A percentile compares a stretch with the other conserved stretches of the same genome.
Evolutionary conservation across 64 coral and sea anemone species (phyloP).

Genomic region (Acropora tenuis): DNA sequence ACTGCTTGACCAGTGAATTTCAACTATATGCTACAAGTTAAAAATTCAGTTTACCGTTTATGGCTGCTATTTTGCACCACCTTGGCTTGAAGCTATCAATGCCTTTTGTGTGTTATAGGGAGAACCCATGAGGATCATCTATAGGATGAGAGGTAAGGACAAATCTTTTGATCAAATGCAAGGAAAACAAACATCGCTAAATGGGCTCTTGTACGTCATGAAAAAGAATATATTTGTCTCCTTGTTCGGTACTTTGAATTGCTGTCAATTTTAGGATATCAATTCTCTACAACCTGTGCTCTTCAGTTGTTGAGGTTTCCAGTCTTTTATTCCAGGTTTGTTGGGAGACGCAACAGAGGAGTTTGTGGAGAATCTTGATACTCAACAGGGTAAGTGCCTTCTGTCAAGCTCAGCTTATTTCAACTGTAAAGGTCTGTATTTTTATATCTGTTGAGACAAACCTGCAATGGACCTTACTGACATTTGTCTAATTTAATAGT

Average conservation of each 20-base stretch:
- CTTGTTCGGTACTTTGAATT: not conserved
- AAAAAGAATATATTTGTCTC: too few species aligned
- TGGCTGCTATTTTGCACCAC: not conserved
- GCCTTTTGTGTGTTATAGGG: constrained; percentile 53
- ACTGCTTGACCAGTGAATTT: too few species aligned
- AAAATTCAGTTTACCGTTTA: not conserved
- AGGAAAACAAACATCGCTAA: not conserved
- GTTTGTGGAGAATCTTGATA: constrained; percentile 94
- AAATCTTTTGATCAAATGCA: not conserved
- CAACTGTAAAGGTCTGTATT: not conserved
- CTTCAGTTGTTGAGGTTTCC: too few species aligned
- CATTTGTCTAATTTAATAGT: not conserved
- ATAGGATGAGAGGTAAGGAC: constrained; percentile 91
- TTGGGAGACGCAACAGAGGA: constrained; percentile 98
- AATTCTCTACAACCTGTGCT: not conserved
- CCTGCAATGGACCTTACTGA: not conserved
- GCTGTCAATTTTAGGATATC: not conserved
- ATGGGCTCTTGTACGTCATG: too few species aligned
- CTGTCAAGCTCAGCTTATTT: too few species aligned
- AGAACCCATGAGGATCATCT: constrained; percentile 96
- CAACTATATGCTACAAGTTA: too few species aligned
- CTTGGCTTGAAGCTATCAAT: not conserved
- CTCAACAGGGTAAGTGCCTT: constrained; percentile 68
- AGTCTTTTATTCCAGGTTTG: constrained; percentile 60
- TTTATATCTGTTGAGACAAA: not conserved